phyloP scores from a whole-genome alignment of 2,888 invertebrate genomes.

The Ashinkailepas kermadecensis region DNA sequence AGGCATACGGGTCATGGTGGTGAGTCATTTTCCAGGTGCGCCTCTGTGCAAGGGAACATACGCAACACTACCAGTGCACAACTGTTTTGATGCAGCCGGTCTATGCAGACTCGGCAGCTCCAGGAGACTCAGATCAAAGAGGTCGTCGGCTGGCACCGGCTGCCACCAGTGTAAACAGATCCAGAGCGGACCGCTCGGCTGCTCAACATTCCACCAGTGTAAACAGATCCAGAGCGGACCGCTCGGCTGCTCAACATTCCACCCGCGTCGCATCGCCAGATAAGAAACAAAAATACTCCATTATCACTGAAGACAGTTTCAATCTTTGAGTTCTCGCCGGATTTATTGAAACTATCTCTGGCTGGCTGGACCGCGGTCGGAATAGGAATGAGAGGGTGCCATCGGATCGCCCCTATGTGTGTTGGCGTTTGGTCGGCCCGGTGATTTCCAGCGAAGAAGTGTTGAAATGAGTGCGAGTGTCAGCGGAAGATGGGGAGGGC shows the following conservation, averaged over 20 bases:
- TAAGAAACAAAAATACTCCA: constrained; percentile 17
- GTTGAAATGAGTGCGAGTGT: background rate
- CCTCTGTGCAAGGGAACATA: no score
- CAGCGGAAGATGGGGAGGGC: no score
- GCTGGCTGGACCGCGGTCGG: background rate
- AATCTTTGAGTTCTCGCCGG: background rate
- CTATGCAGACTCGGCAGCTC: no score
- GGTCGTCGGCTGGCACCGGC: background rate
- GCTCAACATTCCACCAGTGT: background rate
- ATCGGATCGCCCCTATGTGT: background rate
- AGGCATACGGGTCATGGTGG: no score
- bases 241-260: background rate
- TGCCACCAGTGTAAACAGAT: background rate
- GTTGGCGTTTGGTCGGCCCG: background rate
- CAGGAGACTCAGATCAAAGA: no score
- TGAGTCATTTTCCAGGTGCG: no score
- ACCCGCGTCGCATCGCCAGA: background rate
- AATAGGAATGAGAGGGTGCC: background rate
- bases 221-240: no score
- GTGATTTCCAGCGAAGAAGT: background rate
- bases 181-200: background rate
- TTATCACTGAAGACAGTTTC: constrained; percentile 12
- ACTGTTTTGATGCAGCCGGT: no score
- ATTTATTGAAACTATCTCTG: constrained; percentile 22
- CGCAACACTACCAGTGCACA: no score